Conservation (phyloP, 2,888 invertebrate genomes). For the Cheilosia vernalis region DNA sequence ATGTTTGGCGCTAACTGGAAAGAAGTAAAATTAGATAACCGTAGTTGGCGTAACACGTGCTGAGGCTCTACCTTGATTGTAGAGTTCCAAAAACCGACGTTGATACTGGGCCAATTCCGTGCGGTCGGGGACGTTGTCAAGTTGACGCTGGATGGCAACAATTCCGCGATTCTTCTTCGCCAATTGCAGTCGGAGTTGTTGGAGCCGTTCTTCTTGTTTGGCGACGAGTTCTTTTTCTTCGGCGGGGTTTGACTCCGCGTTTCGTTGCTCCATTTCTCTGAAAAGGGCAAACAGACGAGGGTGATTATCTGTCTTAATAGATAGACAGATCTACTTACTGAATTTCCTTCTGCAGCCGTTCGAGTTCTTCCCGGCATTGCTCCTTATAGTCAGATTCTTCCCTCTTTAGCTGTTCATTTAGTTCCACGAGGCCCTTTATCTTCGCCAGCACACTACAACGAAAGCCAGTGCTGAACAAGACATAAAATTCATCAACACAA, state of each 20-base stretch:
- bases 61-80: slow-evolving; percentile 90
- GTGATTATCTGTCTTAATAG: too few relatives aligned
- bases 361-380: slow-evolving; percentile 88
- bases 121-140: slow-evolving; percentile 96
- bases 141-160: slow-evolving; percentile 90
- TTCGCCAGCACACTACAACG: slow-evolving; percentile 82
- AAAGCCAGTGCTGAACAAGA: slow-evolving; percentile 2
- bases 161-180: slow-evolving; percentile 92
- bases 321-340: slow-evolving; percentile 77
- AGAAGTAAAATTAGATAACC: not conserved
- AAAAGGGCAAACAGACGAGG: not conserved
- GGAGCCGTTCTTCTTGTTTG: slow-evolving; percentile 87
- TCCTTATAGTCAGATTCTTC: slow-evolving; percentile 90
- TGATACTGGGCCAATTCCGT: slow-evolving; percentile 98
- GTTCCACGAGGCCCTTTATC: slow-evolving; percentile 86
- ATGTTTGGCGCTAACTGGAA: slow-evolving; percentile 94
- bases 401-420: slow-evolving; percentile 89
- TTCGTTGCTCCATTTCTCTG: slow-evolving; percentile 83
- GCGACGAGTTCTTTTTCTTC: slow-evolving; percentile 86
- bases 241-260: slow-evolving; percentile 83
- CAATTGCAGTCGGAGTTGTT: slow-evolving; percentile 87
- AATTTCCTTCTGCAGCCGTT: slow-evolving; percentile 82
- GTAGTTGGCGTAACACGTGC: not conserved
- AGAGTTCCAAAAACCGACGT: slow-evolving; percentile 96
- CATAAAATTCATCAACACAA: slow-evolving; percentile 1